phyloP scores from a whole-genome alignment of 2,113 vertebrate species.

The Siniperca chuatsi region DNA sequence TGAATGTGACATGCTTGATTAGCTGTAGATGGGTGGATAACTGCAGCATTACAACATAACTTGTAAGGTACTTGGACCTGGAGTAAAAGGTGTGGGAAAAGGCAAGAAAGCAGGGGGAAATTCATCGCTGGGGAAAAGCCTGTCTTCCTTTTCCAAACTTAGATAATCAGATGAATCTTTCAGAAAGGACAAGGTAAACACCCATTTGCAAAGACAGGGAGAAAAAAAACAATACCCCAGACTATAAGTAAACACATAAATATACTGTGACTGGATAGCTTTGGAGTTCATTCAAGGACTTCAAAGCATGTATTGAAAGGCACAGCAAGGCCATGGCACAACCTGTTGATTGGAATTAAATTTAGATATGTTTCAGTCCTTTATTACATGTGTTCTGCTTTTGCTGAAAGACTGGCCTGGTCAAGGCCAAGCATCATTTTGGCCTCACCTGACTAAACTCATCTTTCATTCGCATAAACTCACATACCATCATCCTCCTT shows the following conservation, averaged over 20 bases:
- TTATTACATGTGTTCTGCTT: constrained; percentile 43
- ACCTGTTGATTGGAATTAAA: constrained; percentile 41
- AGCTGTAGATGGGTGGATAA: constrained; percentile 75
- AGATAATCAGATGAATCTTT: constrained; percentile 64
- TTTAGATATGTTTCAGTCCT: constrained; percentile 42
- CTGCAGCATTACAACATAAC: constrained; percentile 78
- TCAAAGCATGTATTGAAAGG: constrained; percentile 37
- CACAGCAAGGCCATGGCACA: constrained; percentile 28
- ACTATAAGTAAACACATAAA: constrained; percentile 64
- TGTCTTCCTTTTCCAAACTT: constrained; percentile 48
- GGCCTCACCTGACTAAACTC: constrained; percentile 54
- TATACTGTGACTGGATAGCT: constrained; percentile 48
- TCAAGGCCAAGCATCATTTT: constrained; percentile 52
- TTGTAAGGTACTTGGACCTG: constrained; percentile 49
- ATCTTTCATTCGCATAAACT: constrained; percentile 57
- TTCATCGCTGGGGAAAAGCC: constrained; percentile 45
- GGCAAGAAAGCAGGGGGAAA: constrained; percentile 33
- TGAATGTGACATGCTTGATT: constrained; percentile 75
- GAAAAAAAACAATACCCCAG: constrained; percentile 40
- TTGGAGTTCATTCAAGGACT: constrained; percentile 49
- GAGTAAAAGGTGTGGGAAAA: constrained; percentile 45
- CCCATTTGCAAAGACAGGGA: constrained; percentile 36
- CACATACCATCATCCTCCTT: constrained; percentile 41
- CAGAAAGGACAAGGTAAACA: constrained; percentile 52
- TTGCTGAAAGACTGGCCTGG: constrained; percentile 21